phyloP scores from a whole-genome alignment of 1,140 invertebrate species.

The Periplaneta americana region DNA sequence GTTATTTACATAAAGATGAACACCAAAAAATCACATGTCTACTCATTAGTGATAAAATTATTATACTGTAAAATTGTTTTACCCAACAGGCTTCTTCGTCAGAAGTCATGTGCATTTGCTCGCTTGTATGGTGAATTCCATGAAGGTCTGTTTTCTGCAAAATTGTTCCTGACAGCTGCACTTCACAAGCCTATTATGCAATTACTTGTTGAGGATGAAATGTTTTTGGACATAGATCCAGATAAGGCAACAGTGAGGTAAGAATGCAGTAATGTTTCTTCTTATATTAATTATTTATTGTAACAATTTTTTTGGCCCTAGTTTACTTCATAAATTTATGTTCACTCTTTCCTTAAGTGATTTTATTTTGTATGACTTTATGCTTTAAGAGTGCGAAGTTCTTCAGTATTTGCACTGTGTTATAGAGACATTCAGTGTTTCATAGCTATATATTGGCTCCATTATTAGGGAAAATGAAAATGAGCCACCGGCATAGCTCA shows the following conservation, averaged over 20 bases:
- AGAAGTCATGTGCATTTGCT: slow-evolving; percentile 83
- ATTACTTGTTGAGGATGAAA: slow-evolving; percentile 88
- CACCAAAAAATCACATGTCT: no score
- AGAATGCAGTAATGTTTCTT: slow-evolving; percentile 22
- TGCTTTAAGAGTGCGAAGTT: no score
- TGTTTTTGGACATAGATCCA: slow-evolving; percentile 88
- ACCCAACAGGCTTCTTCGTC: slow-evolving; percentile 60
- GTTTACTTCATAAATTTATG: background rate
- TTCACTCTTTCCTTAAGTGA: background rate
- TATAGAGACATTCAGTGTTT: no score
- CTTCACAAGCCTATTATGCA: slow-evolving; percentile 88
- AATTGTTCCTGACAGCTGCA: slow-evolving; percentile 88
- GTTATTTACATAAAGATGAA: no score
- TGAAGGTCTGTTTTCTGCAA: slow-evolving; percentile 84
- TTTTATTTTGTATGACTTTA: background rate
- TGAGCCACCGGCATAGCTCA: no score
- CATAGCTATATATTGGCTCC: no score
- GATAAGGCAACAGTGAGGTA: slow-evolving; percentile 68
- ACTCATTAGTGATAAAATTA: background rate
- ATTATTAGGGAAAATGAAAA: no score
- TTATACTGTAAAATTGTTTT: slow-evolving; percentile 25
- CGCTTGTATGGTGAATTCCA: slow-evolving; percentile 85
- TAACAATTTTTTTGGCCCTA: background rate
- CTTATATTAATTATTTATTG: background rate
- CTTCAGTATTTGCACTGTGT: no score